phyloP scores from a whole-genome alignment of 2,113 vertebrate genomes.

The Tricholaema leucomelas region DNA sequence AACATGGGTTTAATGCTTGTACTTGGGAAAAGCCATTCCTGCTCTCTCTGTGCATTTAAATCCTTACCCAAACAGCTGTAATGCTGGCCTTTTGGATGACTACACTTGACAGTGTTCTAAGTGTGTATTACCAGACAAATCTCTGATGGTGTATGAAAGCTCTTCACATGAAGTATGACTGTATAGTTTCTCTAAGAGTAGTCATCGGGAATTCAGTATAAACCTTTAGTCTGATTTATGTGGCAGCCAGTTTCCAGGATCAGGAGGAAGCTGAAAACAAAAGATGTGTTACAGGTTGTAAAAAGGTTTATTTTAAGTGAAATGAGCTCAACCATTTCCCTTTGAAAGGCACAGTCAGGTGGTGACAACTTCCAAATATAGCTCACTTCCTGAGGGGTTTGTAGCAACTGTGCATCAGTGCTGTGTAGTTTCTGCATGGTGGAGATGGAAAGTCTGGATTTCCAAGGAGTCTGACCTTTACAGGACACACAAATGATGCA shows the following conservation, averaged over 20 bases:
- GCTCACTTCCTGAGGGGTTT: conserved; percentile 27
- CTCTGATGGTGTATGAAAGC: neutral
- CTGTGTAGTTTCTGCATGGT: neutral
- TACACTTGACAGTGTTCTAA: rapidly evolving
- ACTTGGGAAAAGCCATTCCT: neutral
- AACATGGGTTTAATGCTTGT: neutral
- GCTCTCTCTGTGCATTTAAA: neutral
- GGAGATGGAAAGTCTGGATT: neutral
- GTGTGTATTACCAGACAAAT: neutral
- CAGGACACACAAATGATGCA: neutral
- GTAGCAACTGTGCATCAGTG: neutral
- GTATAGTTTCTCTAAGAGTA: neutral
- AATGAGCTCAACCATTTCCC: neutral
- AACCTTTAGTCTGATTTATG: neutral
- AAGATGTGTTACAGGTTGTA: neutral
- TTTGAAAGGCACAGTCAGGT: neutral
- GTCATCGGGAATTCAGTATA: neutral
- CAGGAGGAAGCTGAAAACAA: conserved; percentile 28
- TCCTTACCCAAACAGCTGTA: neutral
- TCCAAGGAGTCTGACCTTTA: conserved; percentile 26
- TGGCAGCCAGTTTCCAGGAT: neutral
- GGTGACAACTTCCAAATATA: conserved; percentile 1
- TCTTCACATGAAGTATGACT: rapidly evolving
- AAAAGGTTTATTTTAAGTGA: conserved; percentile 13
- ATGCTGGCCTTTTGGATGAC: neutral